Evolutionary conservation across 2,888 invertebrate species (phyloP).

Genomic region (Cactoblastis cactorum): DNA sequence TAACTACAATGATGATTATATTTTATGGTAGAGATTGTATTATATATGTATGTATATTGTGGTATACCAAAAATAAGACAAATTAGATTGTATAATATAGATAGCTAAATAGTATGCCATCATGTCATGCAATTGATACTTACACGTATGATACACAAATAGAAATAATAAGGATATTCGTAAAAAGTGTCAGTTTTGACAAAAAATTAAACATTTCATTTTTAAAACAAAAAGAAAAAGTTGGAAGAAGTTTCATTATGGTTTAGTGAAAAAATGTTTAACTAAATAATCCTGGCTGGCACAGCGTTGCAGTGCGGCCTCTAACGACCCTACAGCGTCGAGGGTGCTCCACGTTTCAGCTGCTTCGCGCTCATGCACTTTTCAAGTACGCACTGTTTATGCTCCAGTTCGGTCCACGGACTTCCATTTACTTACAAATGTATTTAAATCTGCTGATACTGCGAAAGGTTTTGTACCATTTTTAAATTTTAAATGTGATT

Average conservation of each 20-base stretch:
- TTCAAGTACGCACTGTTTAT: constrained; percentile 71
- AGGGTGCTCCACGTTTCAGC: constrained; percentile 52
- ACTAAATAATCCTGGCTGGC: constrained; percentile 45
- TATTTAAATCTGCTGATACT: constrained; percentile 29
- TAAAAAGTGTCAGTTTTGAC: too few species aligned
- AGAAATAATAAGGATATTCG: too few species aligned
- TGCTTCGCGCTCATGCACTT: constrained; percentile 64
- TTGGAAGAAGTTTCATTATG: constrained; percentile 37
- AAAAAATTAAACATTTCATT: too few species aligned
- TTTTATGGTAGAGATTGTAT: too few species aligned
- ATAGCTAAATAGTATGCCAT: too few species aligned
- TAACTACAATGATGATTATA: too few species aligned
- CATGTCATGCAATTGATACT: too few species aligned
- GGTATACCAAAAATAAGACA: too few species aligned
- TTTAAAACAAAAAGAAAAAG: constrained; percentile 13
- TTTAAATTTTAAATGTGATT: neutral
- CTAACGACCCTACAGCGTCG: constrained; percentile 55
- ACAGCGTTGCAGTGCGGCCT: constrained; percentile 39
- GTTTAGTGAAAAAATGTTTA: constrained; percentile 45
- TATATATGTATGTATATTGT: too few species aligned
- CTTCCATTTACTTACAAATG: constrained; percentile 40
- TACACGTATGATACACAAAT: too few species aligned
- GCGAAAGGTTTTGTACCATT: neutral
- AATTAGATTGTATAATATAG: too few species aligned
- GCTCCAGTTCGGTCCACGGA: constrained; percentile 54